These are phyloP conservation scores for Polypterus senegalus DNA, from an alignment of 2,113 vertebrate genomes.

Conservation along the genomic window DNA sequence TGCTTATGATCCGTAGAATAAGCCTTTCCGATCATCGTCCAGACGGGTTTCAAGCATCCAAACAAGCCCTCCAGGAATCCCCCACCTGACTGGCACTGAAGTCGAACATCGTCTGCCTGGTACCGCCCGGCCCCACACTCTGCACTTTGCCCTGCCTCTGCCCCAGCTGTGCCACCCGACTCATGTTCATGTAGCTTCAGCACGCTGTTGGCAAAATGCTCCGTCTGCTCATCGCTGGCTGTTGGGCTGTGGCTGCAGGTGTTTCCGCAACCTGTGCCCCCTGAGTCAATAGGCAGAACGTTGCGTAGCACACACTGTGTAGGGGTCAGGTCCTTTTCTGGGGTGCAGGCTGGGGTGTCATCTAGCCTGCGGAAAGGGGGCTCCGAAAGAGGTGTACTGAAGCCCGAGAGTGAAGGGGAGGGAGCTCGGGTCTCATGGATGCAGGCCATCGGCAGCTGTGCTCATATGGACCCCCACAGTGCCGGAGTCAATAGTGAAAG, in stretches of 20 bases:
- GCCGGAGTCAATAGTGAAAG: constrained; percentile 10
- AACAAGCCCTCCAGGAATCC: constrained; percentile 87
- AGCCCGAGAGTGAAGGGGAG: constrained; percentile 77
- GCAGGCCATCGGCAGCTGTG: constrained; percentile 61
- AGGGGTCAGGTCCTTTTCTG: constrained; percentile 79
- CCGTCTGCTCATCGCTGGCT: constrained; percentile 63
- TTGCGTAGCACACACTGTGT: constrained; percentile 88
- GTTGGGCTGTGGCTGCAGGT: constrained; percentile 48
- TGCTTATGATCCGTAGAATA: constrained; percentile 89
- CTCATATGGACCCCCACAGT: constrained; percentile 26
- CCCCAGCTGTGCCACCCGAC: constrained; percentile 35
- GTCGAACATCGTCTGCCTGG: constrained; percentile 38
- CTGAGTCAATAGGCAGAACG: constrained; percentile 67
- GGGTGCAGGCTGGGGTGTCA: constrained; percentile 75
- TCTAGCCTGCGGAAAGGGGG: constrained; percentile 67
- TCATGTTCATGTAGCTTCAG: constrained; percentile 75
- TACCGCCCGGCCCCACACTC: constrained; percentile 34
- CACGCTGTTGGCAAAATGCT: constrained; percentile 77
- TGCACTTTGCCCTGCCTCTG: constrained; percentile 32
- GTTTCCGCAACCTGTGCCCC: constrained; percentile 22
- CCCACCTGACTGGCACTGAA: constrained; percentile 68
- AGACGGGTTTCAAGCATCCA: constrained; percentile 81
- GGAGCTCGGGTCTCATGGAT: constrained; percentile 74
- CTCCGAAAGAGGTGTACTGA: constrained; percentile 66
- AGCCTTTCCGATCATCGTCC: constrained; percentile 91